Evolutionary conservation across 1,140 invertebrate species (phyloP).

Genomic region (Drosophila repleta): DNA sequence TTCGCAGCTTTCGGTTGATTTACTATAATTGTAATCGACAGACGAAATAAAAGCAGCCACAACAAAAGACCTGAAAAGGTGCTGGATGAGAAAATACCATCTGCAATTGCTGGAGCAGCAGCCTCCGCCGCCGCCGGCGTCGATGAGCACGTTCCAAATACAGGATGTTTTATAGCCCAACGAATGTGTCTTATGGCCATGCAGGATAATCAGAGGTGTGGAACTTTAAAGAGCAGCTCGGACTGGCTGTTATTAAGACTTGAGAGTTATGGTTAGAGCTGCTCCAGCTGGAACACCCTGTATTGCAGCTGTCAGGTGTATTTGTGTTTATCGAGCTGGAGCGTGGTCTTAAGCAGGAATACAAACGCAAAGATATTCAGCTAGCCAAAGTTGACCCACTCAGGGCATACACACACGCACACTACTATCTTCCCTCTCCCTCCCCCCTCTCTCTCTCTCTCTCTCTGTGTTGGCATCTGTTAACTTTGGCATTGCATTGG

Average conservation of each 20-base stretch:
- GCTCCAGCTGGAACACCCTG: constrained; percentile 13
- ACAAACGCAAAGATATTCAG: constrained; percentile 32
- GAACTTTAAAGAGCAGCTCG: background rate
- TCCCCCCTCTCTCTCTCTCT: background rate
- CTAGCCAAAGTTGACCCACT: constrained; percentile 39
- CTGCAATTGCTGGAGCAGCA: constrained; percentile 4
- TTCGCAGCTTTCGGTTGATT: constrained; percentile 59
- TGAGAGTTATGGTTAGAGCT: too few species aligned
- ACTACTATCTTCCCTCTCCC: too few species aligned
- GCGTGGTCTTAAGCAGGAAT: constrained; percentile 8
- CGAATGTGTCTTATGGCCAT: background rate
- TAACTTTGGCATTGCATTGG: constrained; percentile 39
- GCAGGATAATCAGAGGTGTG: background rate
- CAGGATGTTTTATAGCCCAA: constrained; percentile 5
- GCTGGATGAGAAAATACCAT: constrained; percentile 43
- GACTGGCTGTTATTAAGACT: background rate
- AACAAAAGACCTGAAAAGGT: constrained; percentile 32
- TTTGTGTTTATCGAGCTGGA: background rate
- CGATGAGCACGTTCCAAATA: background rate
- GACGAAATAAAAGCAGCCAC: constrained; percentile 17
- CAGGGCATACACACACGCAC: constrained; percentile 15
- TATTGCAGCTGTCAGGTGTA: constrained; percentile 37
- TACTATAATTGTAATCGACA: constrained; percentile 61
- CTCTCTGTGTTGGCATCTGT: constrained; percentile 18
- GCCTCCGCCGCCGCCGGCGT: too few species aligned